Conservation (phyloP, 2,113 vertebrate species). For the Mustela nigripes region DNA sequence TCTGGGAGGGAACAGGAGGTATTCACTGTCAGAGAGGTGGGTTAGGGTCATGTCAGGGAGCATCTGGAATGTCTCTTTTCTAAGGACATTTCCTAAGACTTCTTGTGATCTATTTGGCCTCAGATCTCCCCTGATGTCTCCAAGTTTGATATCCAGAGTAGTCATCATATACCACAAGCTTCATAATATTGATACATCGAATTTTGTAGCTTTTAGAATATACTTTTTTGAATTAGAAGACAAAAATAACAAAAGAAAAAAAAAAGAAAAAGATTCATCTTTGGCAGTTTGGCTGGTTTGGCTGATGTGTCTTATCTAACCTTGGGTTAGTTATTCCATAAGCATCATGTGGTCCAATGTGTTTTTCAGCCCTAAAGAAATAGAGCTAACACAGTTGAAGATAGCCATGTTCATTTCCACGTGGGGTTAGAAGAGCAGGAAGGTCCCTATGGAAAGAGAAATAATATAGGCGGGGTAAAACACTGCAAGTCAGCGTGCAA, state of each 20-base stretch:
- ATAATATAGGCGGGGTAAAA: neutral
- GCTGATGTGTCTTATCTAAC: neutral
- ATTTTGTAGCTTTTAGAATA: slow-evolving; percentile 9
- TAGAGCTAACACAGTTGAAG: neutral
- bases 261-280: neutral
- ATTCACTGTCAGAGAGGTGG: neutral
- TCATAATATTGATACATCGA: neutral
- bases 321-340: neutral
- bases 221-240: slow-evolving; percentile 40
- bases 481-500: neutral
- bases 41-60: neutral
- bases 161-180: neutral
- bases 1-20: neutral
- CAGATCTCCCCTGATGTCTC: neutral
- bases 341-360: neutral
- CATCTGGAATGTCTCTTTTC: neutral
- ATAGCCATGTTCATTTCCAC: neutral
- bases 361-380: neutral
- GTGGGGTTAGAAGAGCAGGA: neutral
- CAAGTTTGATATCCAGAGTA: neutral
- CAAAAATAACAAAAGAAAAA: neutral
- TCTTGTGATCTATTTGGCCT: neutral
- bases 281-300: neutral
- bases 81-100: neutral
- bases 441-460: neutral